Conservation (phyloP, 2,797 vertebrate genomes). For the Eutrigla gurnardus region DNA sequence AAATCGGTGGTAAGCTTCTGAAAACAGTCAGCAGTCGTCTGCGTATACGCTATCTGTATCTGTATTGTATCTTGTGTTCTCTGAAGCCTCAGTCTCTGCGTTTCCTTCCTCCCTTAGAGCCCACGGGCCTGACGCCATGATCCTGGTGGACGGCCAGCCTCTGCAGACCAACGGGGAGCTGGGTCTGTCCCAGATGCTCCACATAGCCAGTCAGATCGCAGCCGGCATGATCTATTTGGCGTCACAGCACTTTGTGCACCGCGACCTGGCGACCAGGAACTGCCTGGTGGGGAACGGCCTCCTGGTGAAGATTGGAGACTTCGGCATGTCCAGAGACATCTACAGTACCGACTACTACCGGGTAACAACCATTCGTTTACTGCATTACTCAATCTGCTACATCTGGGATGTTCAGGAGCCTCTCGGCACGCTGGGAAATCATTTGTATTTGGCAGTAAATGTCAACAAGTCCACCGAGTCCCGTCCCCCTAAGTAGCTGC, state of each 20-base stretch:
- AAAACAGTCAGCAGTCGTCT: too few relatives aligned
- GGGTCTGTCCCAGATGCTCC: slow-evolving; percentile 96
- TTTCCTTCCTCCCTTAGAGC: slow-evolving; percentile 82
- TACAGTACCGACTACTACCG: slow-evolving; percentile 99
- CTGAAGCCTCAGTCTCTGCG: too few relatives aligned
- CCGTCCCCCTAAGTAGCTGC: slow-evolving; percentile 53
- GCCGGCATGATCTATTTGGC: slow-evolving; percentile 97
- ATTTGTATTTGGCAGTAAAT: slow-evolving; percentile 69
- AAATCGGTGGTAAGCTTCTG: too few relatives aligned
- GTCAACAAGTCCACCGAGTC: slow-evolving; percentile 63
- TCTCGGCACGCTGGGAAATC: slow-evolving; percentile 55
- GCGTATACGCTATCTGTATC: too few relatives aligned
- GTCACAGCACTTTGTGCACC: slow-evolving; percentile 98
- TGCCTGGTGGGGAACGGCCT: slow-evolving; percentile 96
- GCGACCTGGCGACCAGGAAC: slow-evolving; percentile 97
- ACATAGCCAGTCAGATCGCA: slow-evolving; percentile 96
- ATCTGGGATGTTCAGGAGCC: slow-evolving; percentile 25
- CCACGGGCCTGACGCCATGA: slow-evolving; percentile 95
- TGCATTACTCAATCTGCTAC: too few relatives aligned
- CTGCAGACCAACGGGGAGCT: slow-evolving; percentile 95
- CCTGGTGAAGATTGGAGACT: slow-evolving; percentile 98
- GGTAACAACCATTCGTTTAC: slow-evolving; percentile 84
- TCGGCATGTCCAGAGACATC: slow-evolving; percentile 99
- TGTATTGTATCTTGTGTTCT: too few relatives aligned
- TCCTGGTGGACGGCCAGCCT: slow-evolving; percentile 96